Evolutionary conservation across 2,113 vertebrate species (phyloP), one percentile per base, ranked within the genome.

Genomic region (Micronycteris hirsuta): DNA sequence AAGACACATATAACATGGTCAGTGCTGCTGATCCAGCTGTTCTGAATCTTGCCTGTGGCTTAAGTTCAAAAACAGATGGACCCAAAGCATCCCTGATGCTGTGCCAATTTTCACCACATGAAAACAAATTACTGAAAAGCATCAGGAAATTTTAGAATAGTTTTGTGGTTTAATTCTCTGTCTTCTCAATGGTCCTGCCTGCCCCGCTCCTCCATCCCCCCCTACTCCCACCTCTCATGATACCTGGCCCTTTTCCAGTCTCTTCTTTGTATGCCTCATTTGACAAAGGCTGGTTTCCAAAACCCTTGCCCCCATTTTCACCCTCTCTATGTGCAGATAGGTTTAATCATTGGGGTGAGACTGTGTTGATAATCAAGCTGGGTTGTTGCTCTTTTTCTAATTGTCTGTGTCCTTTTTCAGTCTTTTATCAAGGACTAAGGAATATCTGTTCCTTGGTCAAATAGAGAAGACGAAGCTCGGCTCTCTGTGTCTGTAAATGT

Each of bases 61-160:
- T 86, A 91, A 97, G 86, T 91, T 97, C 28, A 92, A 86, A 96
- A 97, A 73, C 93, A 97, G 94, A 91, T 95, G 95, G 93, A 41
- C 78, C 52, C 49, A 93, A 91, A 93, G 86, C 56, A 81, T 91
- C 88, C 58, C 54, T 78, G 45, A 80, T 83, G 38, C 33, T 56
- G 38, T 83, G 86, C 91, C 94, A 84, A 11, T 89, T 95, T 95
- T 93, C 16, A 86, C 70, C n/a, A 31, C 93, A 81, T 93, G 91
- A 96, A 96, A 97, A 96, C 82, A 93, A 89, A 91, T 97, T 91
- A 96, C 95, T 97, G 74, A 96, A 97, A 97, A 97, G 95, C 96
- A 86, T 81, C 86, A 87, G 96, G 63, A 96, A 89, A 93, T 86
- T 84, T 94, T 91, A 89, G 63, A 74, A 49, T 94, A 45, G 56